Evolutionary conservation across 2,113 vertebrate genomes (phyloP).

Genomic region (Onychostoma macrolepis): DNA sequence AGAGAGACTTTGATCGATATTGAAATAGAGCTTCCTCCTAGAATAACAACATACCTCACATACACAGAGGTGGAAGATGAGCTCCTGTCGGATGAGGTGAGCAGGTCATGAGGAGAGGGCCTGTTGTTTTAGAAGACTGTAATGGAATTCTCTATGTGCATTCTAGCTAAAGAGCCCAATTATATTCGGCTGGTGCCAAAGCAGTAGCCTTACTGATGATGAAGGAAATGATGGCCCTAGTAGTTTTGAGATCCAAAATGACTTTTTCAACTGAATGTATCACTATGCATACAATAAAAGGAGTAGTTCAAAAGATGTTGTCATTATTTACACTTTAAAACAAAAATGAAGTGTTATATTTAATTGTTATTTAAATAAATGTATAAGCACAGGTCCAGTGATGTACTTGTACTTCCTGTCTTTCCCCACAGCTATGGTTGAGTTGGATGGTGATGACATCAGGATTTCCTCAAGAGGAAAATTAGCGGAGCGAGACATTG

Average conservation of each 20-base stretch:
- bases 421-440: slow-evolving; percentile 86
- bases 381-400: not conserved
- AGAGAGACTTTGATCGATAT: slow-evolving; percentile 27
- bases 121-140: not conserved
- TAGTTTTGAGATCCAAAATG: slow-evolving; percentile 8
- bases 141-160: slow-evolving; percentile 22
- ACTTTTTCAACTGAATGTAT: not conserved
- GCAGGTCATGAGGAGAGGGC: slow-evolving; percentile 14
- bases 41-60: slow-evolving; percentile 13
- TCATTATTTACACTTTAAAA: not conserved
- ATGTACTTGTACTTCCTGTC: not conserved
- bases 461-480: slow-evolving; percentile 91
- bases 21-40: slow-evolving; percentile 2
- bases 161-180: slow-evolving; percentile 20
- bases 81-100: not conserved
- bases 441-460: slow-evolving; percentile 92
- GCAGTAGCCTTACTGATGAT: not conserved
- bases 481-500: slow-evolving; percentile 90
- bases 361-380: not conserved
- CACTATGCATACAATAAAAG: not conserved
- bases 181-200: slow-evolving; percentile 7
- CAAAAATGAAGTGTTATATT: not conserved
- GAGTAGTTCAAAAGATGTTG: not conserved
- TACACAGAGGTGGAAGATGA: not conserved
- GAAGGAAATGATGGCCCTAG: slow-evolving; percentile 27